A percentile compares a stretch with the other conserved stretches of the same genome.
Evolutionary conservation across 2,888 invertebrate genomes (phyloP).

Genomic region (Celastrina argiolus): DNA sequence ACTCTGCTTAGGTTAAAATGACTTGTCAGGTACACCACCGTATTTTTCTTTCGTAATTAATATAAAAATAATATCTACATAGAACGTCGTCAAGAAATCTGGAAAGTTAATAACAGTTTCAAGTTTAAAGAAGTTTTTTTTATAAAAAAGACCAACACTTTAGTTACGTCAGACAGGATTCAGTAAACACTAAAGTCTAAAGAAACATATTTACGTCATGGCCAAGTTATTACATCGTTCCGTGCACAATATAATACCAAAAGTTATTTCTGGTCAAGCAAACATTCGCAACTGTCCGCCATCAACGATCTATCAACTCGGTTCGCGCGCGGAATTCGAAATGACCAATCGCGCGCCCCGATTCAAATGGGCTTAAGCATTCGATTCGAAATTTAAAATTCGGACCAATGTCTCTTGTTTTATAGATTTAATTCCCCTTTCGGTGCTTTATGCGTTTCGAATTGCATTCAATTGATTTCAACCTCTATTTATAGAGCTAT

Average conservation of each 20-base stretch:
- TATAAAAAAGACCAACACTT: too few relatives aligned
- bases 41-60: too few relatives aligned
- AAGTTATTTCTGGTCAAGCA: conserved; percentile 63
- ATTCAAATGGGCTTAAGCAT: conserved; percentile 58
- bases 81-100: too few relatives aligned
- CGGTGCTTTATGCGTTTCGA: conserved; percentile 28
- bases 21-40: too few relatives aligned
- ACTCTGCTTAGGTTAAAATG: too few relatives aligned
- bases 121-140: too few relatives aligned
- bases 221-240: neutral
- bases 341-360: conserved; percentile 61
- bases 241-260: conserved; percentile 11
- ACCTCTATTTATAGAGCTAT: conserved; percentile 29
- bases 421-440: conserved; percentile 52
- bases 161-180: too few relatives aligned
- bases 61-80: too few relatives aligned
- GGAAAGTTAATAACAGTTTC: too few relatives aligned
- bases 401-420: conserved; percentile 55
- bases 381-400: conserved; percentile 56
- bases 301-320: conserved; percentile 69
- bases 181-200: neutral
- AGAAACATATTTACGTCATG: neutral
- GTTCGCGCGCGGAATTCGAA: conserved; percentile 68
- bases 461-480: conserved; percentile 32
- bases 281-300: conserved; percentile 51